Percentiles rank a stretch among this genome's conserved stretches.
Evolutionary conservation across 2,113 vertebrate species (phyloP).

Genomic region (Vulpes lagopus): DNA sequence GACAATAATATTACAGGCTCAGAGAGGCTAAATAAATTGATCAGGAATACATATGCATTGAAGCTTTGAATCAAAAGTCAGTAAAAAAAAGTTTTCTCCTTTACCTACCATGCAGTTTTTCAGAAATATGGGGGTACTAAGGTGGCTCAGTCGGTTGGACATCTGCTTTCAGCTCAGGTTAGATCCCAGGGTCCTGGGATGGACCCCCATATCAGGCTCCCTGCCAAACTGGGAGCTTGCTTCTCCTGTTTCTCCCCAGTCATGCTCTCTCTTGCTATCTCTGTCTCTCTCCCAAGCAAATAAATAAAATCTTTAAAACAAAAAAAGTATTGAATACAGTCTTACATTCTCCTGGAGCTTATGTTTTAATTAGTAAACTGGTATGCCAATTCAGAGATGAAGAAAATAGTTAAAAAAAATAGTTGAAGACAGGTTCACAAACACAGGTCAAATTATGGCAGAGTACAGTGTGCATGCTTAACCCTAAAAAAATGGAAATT

Average conservation of each 20-base stretch:
- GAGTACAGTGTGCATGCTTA: neutral
- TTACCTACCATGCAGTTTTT: neutral
- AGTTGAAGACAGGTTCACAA: neutral
- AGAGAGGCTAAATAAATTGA: neutral
- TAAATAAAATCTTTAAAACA: too few species aligned
- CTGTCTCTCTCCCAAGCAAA: too few species aligned
- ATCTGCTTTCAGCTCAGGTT: too few species aligned
- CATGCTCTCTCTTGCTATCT: too few species aligned
- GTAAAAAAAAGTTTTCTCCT: neutral
- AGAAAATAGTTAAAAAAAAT: constrained; percentile 30
- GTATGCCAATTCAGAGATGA: neutral
- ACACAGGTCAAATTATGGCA: neutral
- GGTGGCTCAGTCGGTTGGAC: too few species aligned
- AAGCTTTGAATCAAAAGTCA: constrained; percentile 14
- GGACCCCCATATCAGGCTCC: too few species aligned
- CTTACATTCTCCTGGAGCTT: neutral
- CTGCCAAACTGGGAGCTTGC: too few species aligned
- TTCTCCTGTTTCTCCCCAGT: too few species aligned
- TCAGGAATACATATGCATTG: neutral
- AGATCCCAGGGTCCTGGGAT: too few species aligned
- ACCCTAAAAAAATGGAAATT: neutral
- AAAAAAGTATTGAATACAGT: neutral
- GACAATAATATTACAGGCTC: neutral
- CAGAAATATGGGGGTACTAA: neutral
- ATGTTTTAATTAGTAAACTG: neutral